These are phyloP conservation scores for Acanthopagrus latus DNA, from an alignment of 2,797 vertebrate species.

Conservation along the genomic window DNA sequence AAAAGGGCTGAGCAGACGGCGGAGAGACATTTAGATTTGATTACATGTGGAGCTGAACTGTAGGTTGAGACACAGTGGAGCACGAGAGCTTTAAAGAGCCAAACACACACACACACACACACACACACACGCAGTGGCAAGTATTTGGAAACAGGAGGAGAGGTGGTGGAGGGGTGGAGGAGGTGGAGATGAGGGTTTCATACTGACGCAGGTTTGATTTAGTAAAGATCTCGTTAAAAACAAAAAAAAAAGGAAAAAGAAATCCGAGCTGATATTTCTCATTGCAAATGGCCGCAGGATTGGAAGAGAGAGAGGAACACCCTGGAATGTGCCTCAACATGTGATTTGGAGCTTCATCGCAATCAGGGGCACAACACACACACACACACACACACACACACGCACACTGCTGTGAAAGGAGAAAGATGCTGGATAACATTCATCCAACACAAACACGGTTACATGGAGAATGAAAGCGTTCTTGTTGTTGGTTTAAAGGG, in stretches of 20 bases:
- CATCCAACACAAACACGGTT: neutral
- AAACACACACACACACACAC: constrained; percentile 4
- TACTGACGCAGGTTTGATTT: constrained; percentile 54
- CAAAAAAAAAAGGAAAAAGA: constrained; percentile 17
- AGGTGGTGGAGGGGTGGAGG: neutral
- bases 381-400: constrained; percentile 6
- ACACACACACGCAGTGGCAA: constrained; percentile 2
- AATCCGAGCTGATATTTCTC: constrained; percentile 47
- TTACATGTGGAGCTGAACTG: constrained; percentile 40
- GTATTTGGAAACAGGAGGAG: neutral
- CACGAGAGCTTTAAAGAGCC: constrained; percentile 40
- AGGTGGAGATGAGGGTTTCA: neutral
- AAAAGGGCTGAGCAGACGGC: constrained; percentile 24
- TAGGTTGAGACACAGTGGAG: constrained; percentile 27
- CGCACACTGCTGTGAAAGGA: constrained; percentile 10
- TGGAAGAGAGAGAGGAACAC: constrained; percentile 64
- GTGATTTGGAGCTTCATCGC: constrained; percentile 59
- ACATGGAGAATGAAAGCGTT: constrained; percentile 3
- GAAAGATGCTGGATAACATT: constrained; percentile 1
- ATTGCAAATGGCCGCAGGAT: constrained; percentile 68
- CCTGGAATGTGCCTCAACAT: constrained; percentile 77
- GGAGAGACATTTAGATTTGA: constrained; percentile 40
- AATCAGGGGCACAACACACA: constrained; percentile 28
- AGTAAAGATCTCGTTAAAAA: constrained; percentile 35
- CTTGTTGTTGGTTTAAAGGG: constrained; percentile 15